Percentiles rank a stretch among this genome's conserved stretches.
phyloP scores from a whole-genome alignment of 2,888 invertebrate species.

The Tineola bisselliella region DNA sequence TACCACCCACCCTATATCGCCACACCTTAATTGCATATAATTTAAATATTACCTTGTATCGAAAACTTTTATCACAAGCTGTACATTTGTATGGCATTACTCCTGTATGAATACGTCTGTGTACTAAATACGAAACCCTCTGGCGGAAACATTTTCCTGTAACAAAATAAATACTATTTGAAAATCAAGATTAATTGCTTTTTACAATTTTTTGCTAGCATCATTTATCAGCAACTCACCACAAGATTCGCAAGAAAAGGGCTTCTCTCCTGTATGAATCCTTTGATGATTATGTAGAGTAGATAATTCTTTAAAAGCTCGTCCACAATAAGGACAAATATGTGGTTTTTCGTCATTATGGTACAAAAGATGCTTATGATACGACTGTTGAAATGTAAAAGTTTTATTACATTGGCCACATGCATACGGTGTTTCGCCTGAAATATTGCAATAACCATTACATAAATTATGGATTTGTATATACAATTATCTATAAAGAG shows the following conservation, averaged over 20 bases:
- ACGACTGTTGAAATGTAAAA: constrained; percentile 90
- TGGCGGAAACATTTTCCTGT: constrained; percentile 88
- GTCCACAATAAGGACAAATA: constrained; percentile 78
- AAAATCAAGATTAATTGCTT: no score
- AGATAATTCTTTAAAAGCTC: constrained; percentile 86
- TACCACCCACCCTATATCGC: no score
- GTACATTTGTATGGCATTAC: constrained; percentile 88
- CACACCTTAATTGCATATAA: no score
- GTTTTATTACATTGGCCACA: constrained; percentile 84
- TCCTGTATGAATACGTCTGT: constrained; percentile 84
- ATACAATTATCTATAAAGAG: no score
- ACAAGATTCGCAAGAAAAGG: constrained; percentile 87
- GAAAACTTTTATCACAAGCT: constrained; percentile 81
- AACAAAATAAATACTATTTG: constrained; percentile 22
- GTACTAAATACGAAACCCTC: constrained; percentile 85
- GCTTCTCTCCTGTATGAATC: constrained; percentile 86
- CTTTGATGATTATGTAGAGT: constrained; percentile 88
- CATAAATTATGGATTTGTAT: no score
- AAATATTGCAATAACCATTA: constrained; percentile 23
- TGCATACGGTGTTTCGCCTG: constrained; percentile 88
- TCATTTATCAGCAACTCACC: constrained; percentile 55
- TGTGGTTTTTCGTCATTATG: constrained; percentile 88
- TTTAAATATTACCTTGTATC: constrained; percentile 73
- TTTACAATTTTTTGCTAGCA: no score
- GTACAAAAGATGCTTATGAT: constrained; percentile 87